Conservation (phyloP, 2,113 vertebrate species). For the Astatoreochromis straeleni region DNA sequence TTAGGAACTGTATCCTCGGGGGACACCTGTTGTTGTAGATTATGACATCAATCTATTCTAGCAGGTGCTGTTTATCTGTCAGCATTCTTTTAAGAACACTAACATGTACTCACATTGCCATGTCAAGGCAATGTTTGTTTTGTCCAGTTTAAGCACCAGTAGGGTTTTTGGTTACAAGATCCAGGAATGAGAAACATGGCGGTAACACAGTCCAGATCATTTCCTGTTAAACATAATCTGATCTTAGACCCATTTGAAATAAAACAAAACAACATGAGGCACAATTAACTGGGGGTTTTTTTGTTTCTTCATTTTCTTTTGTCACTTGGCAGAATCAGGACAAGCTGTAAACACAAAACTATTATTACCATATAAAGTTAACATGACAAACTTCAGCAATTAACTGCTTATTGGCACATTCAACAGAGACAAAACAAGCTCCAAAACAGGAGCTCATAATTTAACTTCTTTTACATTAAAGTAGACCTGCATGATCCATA, state of each 20-base stretch:
- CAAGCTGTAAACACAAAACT: not conserved
- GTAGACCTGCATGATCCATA: not conserved
- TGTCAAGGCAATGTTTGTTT: not conserved
- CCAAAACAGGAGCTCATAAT: not conserved
- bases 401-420: not conserved
- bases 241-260: not conserved
- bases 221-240: not conserved
- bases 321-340: not conserved
- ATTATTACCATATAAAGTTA: not conserved
- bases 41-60: not conserved
- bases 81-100: not conserved
- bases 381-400: not conserved
- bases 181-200: not conserved
- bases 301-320: not conserved
- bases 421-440: not conserved
- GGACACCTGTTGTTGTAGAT: not conserved
- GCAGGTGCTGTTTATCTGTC: not conserved
- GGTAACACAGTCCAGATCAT: not conserved
- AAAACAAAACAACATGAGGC: not conserved
- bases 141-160: not conserved
- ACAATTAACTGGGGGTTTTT: accelerated
- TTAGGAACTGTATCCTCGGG: not conserved
- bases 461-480: not conserved
- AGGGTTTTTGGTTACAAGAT: not conserved
- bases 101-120: not conserved